Evolutionary conservation across 2,113 vertebrate species (phyloP), one percentile per base, ranked within the genome.

Genomic region (Pipa parva): DNA sequence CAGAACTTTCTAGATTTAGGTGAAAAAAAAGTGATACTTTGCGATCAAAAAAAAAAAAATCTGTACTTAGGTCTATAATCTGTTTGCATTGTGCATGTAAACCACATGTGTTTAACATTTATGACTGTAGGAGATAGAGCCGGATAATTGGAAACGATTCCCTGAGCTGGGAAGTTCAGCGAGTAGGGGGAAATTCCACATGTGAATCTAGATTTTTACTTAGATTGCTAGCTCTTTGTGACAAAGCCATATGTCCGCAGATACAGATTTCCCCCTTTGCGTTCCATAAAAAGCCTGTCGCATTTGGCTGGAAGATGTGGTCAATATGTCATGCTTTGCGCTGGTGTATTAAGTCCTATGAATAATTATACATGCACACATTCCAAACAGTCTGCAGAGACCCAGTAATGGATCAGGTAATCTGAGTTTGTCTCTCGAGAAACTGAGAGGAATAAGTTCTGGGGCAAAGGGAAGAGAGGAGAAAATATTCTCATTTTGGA

Each of bases 21-120:
- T 42, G 39, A 42, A 42, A 15, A 42, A 42, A 15, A 42, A 36
- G 33, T 13, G 15, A 12, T 36, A 36, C 17, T 13, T n/a, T 42
- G 39, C n/a, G 39, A 42, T 42, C 39, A 42, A n/a, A n/a, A 6
- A 42, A 42, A 42, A n/a, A n/a, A 6, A 42, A 42, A 42, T 42
- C 39, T 42, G 39, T 18, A 15, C 39, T 42, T 42, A n/a, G n/a
- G n/a, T n/a, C n/a, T n/a, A n/a, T 42, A 15, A n/a, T n/a, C 39
- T 42, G 39, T 42, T 42, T 42, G n/a, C 39, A 42, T 42, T 15
- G 39, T 18, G 3, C 39, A 42, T 42, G 17, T 15, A 42, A 13
- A 42, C 39, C 39, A 42, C 39, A 42, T 42, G 39, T 42, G 39
- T 42, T 42, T 42, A 42, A 42, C 39, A 42, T 42, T 42, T 42